Base-by-base conservation (phyloP, 53 echinoderm and acorn worm genomes). In the Echinarachnius parma region DNA sequence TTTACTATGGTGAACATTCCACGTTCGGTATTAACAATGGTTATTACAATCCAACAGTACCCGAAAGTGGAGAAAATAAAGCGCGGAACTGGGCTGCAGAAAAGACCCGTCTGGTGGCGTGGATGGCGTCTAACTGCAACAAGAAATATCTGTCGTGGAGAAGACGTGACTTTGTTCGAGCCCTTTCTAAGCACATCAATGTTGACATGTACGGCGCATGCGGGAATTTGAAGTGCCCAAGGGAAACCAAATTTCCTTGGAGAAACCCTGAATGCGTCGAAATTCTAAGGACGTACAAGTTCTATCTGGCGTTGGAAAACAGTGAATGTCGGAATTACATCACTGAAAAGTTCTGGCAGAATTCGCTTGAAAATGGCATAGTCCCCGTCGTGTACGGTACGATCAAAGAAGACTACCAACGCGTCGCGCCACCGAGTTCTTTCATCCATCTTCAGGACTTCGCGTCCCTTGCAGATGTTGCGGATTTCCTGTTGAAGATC, bases 331-430 rank as follows among this genome's bases (percentile, higher is more conserved):
- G 58, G 34, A 59, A 75, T 19, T 75, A 75, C 36, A 16, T 75
- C 21, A 75, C 75, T 1, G 75, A 75, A 75, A 75, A 75, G 35
- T 75, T 75, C 58, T 75, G 75, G 75, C 39, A 19, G 36, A 75
- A 75, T 15, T 56, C 23, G 9, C 58, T 75, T 55, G 75, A 34
- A 4, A n/a, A 21, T 37, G 58, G 39, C 18, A 75, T 57, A 42
- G 58, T 75, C 55, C 75, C 75, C 32, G n/a, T 75, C 18, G 75
- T 75, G 22, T 75, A 75, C 49, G 75, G 75, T 7, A 59, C 75
- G n/a, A 56, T 59, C 10, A 57, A 55, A 21, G 75, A 75, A 57
- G 59, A 75, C 35, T 75, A 75, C 33, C 29, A 57, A 42, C 55
- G 75, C 19, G 28, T 57, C 24, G 75, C 75, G 16, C 75, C 75